Percentiles rank a stretch among this genome's conserved stretches.
These are phyloP conservation scores for Arbacia lixula DNA, from an alignment of 53 echinoderm and acorn worm genomes.

Conservation along the genomic window DNA sequence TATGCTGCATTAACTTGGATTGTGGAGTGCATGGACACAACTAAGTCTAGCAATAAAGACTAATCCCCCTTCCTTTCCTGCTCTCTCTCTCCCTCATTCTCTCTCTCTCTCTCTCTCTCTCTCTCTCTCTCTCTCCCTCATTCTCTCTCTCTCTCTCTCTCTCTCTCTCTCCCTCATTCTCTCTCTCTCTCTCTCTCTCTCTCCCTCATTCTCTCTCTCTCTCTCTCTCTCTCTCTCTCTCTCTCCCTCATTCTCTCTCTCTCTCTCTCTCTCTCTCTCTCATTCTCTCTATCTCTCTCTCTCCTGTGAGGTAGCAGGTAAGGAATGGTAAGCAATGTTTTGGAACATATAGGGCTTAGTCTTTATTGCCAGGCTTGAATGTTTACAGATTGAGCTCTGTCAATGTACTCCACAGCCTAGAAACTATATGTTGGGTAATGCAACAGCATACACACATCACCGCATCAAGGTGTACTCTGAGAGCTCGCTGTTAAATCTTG, in stretches of 20 bases:
- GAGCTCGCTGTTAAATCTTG: no score
- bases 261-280: not conserved
- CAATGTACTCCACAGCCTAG: no score
- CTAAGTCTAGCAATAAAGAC: no score
- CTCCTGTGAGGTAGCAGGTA: not conserved
- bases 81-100: no score
- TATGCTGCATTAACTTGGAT: no score
- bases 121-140: not conserved
- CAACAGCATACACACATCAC: no score
- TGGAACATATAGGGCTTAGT: not conserved
- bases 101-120: not conserved
- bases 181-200: not conserved
- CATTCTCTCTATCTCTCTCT: not conserved
- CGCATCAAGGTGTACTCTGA: no score
- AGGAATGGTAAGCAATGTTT: no score
- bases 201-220: not conserved
- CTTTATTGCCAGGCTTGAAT: not conserved
- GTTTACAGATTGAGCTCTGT: not conserved
- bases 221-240: conserved; percentile 2
- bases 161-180: not conserved
- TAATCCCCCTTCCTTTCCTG: no score
- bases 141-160: conserved; percentile 3
- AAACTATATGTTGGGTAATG: no score
- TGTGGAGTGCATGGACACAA: no score
- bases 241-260: not conserved